Evolutionary conservation across 2,888 invertebrate species (phyloP), one percentile per base, ranked within the genome.

Genomic region (Oscheius onirici): DNA sequence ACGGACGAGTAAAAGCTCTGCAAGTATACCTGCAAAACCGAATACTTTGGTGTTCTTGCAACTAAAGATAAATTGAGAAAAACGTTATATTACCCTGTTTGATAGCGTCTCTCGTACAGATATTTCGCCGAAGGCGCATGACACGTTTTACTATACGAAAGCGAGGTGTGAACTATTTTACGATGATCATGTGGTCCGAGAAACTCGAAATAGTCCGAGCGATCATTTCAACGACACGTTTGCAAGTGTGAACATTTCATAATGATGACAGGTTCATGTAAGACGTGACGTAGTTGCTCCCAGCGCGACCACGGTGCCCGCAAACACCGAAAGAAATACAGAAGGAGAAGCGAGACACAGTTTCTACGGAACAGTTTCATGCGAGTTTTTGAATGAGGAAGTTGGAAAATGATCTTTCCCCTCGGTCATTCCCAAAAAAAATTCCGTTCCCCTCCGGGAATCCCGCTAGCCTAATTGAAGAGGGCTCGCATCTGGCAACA

Each of bases 381-480:
- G 5, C 3, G 46, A 46, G 3, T 46, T 58, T 28, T 55, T 11
- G 11, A 11, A 26, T 26, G 26, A 24, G 55, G 41, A 58, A 58
- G 58, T n/a, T 34, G 28, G 20, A 26, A 34, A n/a, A 26, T 55
- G 55, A 55, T 55, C 34, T 26, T 55, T 24, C 55, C 55, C 55
- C 24, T 55, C 11, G 54, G 15, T 10, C 54, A 26, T n/a, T 55
- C 15, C n/a, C 26, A 10, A 26, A 55, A 26, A 49, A 63, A 63
- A 34, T 28, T 10, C 10, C 63, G n/a, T 15, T 26, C 20, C 34
- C 49, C 28, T 63, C 49, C 63, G 60, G 60, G 60, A 60, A 60
- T 63, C 49, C 63, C 49, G 46, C 49, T 26, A 20, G 63, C 63
- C 63, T 63, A 63, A 63, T 63, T 63, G 63, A 49, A 63, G 63